These are phyloP conservation scores for Asarcornis scutulata DNA, from an alignment of 2,113 vertebrate genomes.

Conservation along the genomic window DNA sequence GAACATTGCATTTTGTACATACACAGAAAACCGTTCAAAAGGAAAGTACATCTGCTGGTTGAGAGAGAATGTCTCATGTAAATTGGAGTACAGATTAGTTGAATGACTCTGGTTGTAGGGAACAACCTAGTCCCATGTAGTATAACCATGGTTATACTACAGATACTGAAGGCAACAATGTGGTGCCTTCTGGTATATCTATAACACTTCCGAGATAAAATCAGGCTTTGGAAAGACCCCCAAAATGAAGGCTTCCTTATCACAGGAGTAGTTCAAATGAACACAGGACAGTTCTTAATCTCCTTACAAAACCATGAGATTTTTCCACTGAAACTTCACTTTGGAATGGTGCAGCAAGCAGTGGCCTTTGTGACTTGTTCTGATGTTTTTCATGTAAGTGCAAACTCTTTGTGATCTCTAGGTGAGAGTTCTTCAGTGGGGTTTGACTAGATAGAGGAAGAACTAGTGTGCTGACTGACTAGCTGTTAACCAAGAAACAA, in stretches of 20 bases:
- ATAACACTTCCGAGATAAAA: background rate
- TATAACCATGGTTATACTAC: background rate
- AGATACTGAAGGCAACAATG: background rate
- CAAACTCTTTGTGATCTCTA: background rate
- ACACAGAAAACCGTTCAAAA: background rate
- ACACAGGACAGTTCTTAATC: background rate
- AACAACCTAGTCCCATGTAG: background rate
- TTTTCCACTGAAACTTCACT: background rate
- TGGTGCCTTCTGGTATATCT: background rate
- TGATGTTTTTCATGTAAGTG: accelerated
- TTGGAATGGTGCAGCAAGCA: background rate
- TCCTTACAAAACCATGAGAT: background rate
- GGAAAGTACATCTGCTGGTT: background rate
- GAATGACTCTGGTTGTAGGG: background rate
- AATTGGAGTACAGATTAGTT: background rate
- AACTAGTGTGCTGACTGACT: background rate
- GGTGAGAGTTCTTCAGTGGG: background rate
- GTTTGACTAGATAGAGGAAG: background rate
- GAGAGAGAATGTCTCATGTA: background rate
- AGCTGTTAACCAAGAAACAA: background rate
- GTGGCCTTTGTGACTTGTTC: background rate
- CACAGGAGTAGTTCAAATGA: background rate
- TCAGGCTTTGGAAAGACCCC: background rate
- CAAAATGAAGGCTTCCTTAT: background rate
- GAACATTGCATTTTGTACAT: background rate